Conservation (phyloP, 92 coral and sea anemone species). For the Zoanthus sociatus region DNA sequence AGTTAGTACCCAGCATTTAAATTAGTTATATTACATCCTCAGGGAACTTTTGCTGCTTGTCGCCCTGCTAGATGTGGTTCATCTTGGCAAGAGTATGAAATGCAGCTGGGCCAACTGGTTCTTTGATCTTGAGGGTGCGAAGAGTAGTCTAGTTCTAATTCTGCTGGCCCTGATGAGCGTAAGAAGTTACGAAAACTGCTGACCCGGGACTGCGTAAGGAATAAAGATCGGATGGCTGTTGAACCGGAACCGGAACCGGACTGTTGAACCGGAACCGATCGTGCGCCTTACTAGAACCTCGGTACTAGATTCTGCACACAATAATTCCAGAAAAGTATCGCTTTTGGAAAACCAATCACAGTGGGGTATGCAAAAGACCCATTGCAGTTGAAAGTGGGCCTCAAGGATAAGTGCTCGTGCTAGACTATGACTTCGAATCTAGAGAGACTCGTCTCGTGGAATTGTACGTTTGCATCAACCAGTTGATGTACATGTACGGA, state of each 20-base stretch:
- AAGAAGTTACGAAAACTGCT: neutral
- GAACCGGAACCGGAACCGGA: neutral
- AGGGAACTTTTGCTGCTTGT: neutral
- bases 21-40: too few species aligned
- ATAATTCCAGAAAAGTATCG: too few species aligned
- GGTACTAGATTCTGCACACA: neutral
- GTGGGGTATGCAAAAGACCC: too few species aligned
- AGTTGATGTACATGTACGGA: slow-evolving; percentile 52
- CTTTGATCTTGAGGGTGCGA: neutral
- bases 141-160: neutral
- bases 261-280: neutral
- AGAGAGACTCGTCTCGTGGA: slow-evolving; percentile 48
- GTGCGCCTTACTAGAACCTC: neutral
- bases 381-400: too few species aligned
- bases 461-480: slow-evolving; percentile 52
- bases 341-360: too few species aligned
- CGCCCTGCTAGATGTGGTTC: neutral
- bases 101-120: neutral
- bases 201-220: too few species aligned
- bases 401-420: neutral
- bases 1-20: too few species aligned
- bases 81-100: neutral
- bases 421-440: slow-evolving; percentile 57
- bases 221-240: too few species aligned
- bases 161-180: neutral